Evolutionary conservation across 2,113 vertebrate species (phyloP).

Genomic region (Burhinus bistriatus): DNA sequence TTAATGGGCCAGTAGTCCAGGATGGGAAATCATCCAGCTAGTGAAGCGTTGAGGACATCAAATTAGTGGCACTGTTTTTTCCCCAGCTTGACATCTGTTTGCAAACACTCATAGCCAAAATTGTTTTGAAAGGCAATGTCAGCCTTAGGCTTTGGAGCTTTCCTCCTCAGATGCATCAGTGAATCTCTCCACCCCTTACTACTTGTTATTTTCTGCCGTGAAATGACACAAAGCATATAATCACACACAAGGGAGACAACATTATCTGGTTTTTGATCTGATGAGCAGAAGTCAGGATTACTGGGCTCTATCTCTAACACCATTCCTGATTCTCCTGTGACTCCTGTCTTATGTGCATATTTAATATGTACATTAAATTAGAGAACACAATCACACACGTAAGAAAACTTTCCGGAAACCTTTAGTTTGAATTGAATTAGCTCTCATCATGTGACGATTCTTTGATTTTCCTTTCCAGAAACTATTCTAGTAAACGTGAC

Average conservation of each 20-base stretch:
- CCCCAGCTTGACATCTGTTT: slow-evolving; percentile 33
- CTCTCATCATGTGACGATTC: background rate
- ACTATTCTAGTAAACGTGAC: background rate
- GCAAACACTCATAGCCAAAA: background rate
- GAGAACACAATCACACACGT: background rate
- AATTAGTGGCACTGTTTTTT: slow-evolving; percentile 15
- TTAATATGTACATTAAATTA: background rate
- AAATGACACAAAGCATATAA: background rate
- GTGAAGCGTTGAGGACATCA: slow-evolving; percentile 18
- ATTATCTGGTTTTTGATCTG: background rate
- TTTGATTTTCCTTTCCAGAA: background rate
- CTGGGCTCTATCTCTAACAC: background rate
- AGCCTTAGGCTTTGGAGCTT: slow-evolving; percentile 16
- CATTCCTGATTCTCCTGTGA: background rate
- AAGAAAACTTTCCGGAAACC: background rate
- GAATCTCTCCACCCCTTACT: background rate
- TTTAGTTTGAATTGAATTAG: background rate
- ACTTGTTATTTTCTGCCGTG: slow-evolving; percentile 4
- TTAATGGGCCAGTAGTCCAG: slow-evolving; percentile 52
- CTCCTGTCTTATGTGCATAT: background rate
- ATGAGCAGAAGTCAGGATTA: background rate
- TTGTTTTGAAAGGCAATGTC: slow-evolving; percentile 20
- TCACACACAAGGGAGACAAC: background rate
- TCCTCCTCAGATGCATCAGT: background rate
- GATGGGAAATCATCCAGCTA: slow-evolving; percentile 48